phyloP scores from a whole-genome alignment of 2,113 vertebrate genomes.

The Galbula dea region DNA sequence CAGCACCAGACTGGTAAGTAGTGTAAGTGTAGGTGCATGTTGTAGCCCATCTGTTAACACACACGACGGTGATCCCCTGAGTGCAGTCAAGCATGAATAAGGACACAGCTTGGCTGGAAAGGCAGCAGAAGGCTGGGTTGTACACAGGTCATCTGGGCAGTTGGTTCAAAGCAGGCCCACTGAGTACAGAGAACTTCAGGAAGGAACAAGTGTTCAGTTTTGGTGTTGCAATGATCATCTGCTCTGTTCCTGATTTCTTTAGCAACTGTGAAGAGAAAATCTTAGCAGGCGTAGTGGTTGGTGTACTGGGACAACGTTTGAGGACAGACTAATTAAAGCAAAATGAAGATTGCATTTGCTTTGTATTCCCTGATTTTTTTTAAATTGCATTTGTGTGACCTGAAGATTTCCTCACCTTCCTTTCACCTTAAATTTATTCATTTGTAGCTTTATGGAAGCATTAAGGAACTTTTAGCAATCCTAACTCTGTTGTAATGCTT shows the following conservation, averaged over 20 bases:
- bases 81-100: fast-evolving
- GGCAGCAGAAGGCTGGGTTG: neutral
- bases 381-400: neutral
- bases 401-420: neutral
- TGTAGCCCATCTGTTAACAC: neutral
- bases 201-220: neutral
- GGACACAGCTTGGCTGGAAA: fast-evolving
- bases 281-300: neutral
- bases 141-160: fast-evolving
- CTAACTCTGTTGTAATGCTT: neutral
- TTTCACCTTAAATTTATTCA: neutral
- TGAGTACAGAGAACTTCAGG: neutral
- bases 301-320: neutral
- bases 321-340: neutral
- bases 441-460: neutral
- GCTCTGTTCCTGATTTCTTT: neutral
- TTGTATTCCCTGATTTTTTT: neutral
- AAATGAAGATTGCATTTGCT: neutral
- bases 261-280: neutral
- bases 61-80: fast-evolving
- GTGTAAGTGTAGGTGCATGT: fast-evolving
- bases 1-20: fast-evolving
- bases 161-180: neutral
- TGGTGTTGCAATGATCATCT: fast-evolving
- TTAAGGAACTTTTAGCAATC: neutral